Evolutionary conservation across 2,888 invertebrate species (phyloP).

Genomic region (Hirtodrosophila duncani): DNA sequence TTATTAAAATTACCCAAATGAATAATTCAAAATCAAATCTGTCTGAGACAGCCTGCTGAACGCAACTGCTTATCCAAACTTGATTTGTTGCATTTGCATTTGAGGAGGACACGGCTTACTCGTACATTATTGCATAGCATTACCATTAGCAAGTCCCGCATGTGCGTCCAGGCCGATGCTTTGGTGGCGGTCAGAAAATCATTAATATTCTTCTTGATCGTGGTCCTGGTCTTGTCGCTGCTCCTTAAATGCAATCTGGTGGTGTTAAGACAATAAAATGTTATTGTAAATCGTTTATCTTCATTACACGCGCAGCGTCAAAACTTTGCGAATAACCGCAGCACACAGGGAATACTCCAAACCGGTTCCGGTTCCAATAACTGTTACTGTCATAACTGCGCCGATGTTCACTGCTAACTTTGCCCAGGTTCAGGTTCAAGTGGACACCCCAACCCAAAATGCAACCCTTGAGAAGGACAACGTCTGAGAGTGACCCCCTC

Average conservation of each 20-base stretch:
- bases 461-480: conserved; percentile 39
- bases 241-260: conserved; percentile 22
- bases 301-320: conserved; percentile 60
- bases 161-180: neutral
- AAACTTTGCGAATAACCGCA: conserved; percentile 43
- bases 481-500: conserved; percentile 38
- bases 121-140: conserved; percentile 14
- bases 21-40: too few relatives aligned
- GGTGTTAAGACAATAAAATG: conserved; percentile 53
- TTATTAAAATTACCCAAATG: too few relatives aligned
- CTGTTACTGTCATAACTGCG: conserved; percentile 48
- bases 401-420: conserved; percentile 27
- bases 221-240: neutral
- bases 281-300: conserved; percentile 66
- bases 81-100: conserved; percentile 22
- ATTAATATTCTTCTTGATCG: conserved; percentile 47
- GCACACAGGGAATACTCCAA: conserved; percentile 29
- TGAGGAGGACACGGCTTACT: neutral
- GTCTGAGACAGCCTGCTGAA: too few relatives aligned
- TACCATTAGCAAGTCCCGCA: conserved; percentile 10
- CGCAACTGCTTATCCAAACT: conserved; percentile 10
- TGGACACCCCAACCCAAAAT: conserved; percentile 45
- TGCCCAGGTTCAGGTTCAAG: conserved; percentile 44
- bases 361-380: conserved; percentile 43
- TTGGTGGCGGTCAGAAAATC: conserved; percentile 44